Conservation (phyloP, 2,113 vertebrate species). For the Grammatotria lemairii region DNA sequence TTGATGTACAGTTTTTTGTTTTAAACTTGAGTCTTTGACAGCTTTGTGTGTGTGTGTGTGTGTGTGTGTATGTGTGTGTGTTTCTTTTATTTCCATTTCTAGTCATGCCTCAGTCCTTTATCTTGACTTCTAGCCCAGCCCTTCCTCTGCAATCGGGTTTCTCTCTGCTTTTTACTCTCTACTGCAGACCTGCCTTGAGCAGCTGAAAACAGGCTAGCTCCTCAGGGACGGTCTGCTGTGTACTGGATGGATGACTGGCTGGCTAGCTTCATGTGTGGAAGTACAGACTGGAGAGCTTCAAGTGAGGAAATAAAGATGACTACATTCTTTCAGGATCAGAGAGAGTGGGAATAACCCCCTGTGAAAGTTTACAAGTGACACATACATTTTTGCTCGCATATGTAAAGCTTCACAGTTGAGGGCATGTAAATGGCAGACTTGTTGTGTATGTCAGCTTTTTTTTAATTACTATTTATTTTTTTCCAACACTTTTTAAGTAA, state of each 20-base stretch:
- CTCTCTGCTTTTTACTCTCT: constrained; percentile 18
- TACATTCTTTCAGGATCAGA: neutral
- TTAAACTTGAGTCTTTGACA: neutral
- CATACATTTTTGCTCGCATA: neutral
- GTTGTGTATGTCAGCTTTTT: neutral
- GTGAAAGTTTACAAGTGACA: neutral
- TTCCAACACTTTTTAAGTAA: neutral
- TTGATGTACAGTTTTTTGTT: neutral
- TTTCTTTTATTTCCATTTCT: neutral
- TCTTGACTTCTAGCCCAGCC: neutral
- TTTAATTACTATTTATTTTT: neutral
- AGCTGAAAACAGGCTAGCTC: constrained; percentile 65
- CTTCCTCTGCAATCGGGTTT: constrained; percentile 20
- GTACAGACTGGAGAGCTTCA: constrained; percentile 4
- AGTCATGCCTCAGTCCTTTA: neutral
- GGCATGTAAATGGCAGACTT: neutral
- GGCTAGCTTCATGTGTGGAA: constrained; percentile 26
- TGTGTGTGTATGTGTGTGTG: neutral
- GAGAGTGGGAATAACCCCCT: neutral
- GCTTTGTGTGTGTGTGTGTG: neutral
- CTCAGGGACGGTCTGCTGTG: constrained; percentile 48
- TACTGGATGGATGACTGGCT: constrained; percentile 44
- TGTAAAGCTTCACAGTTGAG: neutral
- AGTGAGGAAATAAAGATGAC: constrained; percentile 1
- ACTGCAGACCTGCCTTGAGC: constrained; percentile 38